Percentiles rank a stretch among this genome's conserved stretches.
Conservation (phyloP, 2,888 invertebrate species). For the Chalcis sispes region DNA sequence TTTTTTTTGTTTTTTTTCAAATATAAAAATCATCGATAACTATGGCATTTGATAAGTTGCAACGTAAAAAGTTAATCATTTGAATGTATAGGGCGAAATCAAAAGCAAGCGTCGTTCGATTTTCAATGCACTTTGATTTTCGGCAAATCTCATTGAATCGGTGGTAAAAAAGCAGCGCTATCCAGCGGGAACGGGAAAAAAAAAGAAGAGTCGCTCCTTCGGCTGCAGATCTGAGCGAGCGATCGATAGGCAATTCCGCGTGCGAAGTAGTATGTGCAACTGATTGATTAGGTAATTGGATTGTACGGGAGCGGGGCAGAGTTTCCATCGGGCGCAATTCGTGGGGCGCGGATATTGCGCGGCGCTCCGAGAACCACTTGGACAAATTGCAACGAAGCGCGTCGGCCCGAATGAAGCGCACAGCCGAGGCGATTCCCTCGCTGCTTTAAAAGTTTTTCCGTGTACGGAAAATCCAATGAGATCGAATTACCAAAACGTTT, state of each 20-base stretch:
- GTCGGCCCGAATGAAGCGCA: constrained; percentile 38
- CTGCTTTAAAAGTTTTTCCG: constrained; percentile 33
- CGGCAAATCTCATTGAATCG: no score
- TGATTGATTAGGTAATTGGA: constrained; percentile 54
- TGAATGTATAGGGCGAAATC: no score
- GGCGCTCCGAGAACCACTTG: constrained; percentile 17
- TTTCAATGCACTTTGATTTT: no score
- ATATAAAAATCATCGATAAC: no score
- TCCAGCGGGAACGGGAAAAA: background rate
- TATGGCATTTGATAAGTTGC: no score
- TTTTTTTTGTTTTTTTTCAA: no score
- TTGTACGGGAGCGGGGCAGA: background rate
- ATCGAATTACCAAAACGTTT: constrained; percentile 47
- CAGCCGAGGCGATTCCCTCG: background rate
- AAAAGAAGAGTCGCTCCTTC: background rate
- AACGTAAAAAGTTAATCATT: no score
- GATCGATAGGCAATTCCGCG: constrained; percentile 40
- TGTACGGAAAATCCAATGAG: constrained; percentile 29
- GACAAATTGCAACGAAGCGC: constrained; percentile 52
- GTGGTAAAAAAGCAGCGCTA: no score
- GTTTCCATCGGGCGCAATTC: no score
- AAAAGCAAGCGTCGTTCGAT: no score
- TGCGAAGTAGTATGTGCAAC: constrained; percentile 18
- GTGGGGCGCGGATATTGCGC: background rate
- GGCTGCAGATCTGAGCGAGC: background rate